phyloP scores from a whole-genome alignment of 2,888 invertebrate species.

The Nemurella pictetii region DNA sequence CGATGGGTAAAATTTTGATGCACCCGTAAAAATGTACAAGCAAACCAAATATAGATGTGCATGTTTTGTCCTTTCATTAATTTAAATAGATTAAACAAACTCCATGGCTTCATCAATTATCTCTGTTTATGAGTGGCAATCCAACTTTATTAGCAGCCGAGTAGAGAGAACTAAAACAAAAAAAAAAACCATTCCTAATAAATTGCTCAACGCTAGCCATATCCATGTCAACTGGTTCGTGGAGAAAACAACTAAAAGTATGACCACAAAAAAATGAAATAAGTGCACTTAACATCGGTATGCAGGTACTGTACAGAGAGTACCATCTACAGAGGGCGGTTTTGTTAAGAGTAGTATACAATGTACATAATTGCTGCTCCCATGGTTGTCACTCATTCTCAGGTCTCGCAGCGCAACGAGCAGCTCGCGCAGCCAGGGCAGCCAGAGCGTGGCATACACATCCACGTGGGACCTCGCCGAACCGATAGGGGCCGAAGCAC shows the following conservation, averaged over 20 bases:
- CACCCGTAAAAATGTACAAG: not conserved
- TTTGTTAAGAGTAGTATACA: not conserved
- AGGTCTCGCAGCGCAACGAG: not conserved
- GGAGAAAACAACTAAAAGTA: not conserved
- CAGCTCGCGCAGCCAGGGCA: not conserved
- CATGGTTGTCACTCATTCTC: not conserved
- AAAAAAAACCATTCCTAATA: not conserved
- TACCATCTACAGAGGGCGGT: not conserved
- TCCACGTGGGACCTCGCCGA: not conserved
- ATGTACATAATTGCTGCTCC: not conserved
- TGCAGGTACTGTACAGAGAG: not conserved
- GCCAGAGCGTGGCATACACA: not conserved
- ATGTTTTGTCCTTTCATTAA: not conserved
- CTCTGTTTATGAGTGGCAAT: not conserved
- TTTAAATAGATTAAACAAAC: not conserved
- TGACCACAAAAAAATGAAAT: not conserved
- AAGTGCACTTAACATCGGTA: not conserved
- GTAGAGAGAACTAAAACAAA: not conserved
- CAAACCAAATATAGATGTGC: not conserved
- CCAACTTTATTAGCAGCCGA: not conserved
- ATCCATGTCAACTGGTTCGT: not conserved
- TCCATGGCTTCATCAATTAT: not conserved
- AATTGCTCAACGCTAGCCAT: not conserved
- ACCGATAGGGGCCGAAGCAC: slow-evolving; percentile 1
- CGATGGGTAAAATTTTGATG: no score